Base-by-base conservation (phyloP, 2,888 invertebrate genomes). In the Eucera pruinosa region DNA sequence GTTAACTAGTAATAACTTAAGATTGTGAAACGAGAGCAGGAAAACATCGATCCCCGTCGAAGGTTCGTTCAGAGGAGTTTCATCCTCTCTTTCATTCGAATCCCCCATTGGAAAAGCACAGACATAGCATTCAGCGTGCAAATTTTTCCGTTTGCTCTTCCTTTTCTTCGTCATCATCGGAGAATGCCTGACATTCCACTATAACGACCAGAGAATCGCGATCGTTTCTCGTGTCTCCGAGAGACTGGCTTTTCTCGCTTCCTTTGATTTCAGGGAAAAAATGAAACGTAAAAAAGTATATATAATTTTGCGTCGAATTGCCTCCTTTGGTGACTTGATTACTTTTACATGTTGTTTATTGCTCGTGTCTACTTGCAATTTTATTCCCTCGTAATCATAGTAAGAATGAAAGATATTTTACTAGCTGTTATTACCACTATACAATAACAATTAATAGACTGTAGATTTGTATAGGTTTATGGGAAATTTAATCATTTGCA, bases 111-210 rank as follows among this genome's bases (percentile, higher is more conserved):
- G 54, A 50, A 61, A 70, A 78, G 47, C 68, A 81, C 78, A 78
- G 67, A 77, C 57, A 64, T 48, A 67, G 70, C 67, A 67, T 82
- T 83, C 64, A 83, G 48, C 43, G 60, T 20, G 48, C 25, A 70
- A 73, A 61, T 77, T 83, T 74, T 71, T 69, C 50, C 68, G 48
- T 60, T 66, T 36, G 45, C 60, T 48, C 52, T 69, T n/a, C 62
- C 61, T 74, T 54, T 50, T 43, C 54, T 68, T 71, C 80, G 57
- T 58, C 81, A 67, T 83, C 81, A 78, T 83, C 78, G 68, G 20
- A 52, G 64, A 78, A 83, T 62, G 68, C 62, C 78, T 66, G 81
- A 78, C 65, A 71, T 79, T 73, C 50, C 66, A 54, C 5, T 57
- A 39, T 74, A 68, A 78, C 73, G 71, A 74, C 48, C 57, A 43